phyloP scores from a whole-genome alignment of 2,113 vertebrate species.

The Malurus alboscapulatus region DNA sequence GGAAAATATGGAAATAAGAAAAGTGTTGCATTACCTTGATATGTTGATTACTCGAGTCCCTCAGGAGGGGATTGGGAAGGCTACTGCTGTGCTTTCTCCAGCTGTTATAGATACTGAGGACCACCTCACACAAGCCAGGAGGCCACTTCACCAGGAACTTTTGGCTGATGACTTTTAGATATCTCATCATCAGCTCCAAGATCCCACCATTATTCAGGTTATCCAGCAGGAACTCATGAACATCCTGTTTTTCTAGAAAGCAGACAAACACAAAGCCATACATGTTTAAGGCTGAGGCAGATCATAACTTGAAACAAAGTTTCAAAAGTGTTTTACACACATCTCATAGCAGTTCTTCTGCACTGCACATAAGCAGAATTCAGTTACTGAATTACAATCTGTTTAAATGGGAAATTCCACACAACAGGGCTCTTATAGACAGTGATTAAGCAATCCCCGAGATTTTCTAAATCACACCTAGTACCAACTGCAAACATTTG shows the following conservation, averaged over 20 bases:
- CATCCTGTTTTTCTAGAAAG: conserved; percentile 87
- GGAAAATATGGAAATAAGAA: rapidly evolving
- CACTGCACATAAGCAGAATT: neutral
- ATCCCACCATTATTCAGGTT: conserved; percentile 90
- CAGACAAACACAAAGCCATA: neutral
- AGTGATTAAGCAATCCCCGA: neutral
- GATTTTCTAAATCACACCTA: neutral
- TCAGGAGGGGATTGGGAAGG: conserved; percentile 89
- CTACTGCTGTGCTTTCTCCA: conserved; percentile 93
- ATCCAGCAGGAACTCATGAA: conserved; percentile 87
- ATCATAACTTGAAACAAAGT: neutral
- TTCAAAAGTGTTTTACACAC: neutral
- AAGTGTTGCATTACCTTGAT: conserved; percentile 77
- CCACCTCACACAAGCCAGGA: conserved; percentile 82
- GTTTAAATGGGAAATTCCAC: neutral
- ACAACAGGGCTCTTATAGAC: neutral
- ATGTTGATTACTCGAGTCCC: conserved; percentile 88
- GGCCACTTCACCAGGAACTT: conserved; percentile 91
- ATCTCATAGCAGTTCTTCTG: neutral
- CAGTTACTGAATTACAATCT: neutral
- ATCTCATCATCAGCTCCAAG: conserved; percentile 92
- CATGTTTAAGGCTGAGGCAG: neutral
- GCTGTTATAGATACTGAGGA: conserved; percentile 84
- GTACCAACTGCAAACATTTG: neutral
- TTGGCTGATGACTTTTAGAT: conserved; percentile 88